phyloP scores from a whole-genome alignment of 2,888 invertebrate genomes.

The Cremastinae sp. region DNA sequence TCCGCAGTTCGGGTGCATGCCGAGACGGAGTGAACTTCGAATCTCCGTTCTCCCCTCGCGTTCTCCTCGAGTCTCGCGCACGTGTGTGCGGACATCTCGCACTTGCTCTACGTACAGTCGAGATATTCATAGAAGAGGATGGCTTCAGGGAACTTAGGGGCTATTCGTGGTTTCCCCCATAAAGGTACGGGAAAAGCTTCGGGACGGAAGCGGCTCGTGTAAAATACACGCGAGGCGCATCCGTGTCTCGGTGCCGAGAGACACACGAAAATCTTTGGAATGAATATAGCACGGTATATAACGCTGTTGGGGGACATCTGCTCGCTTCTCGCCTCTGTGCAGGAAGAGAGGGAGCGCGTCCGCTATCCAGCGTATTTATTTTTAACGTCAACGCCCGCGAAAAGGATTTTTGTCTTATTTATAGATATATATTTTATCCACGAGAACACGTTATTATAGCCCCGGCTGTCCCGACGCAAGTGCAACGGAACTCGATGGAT shows the following conservation, averaged over 20 bases:
- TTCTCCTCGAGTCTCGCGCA: not conserved
- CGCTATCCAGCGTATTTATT: constrained; percentile 32
- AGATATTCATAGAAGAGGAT: constrained; percentile 78
- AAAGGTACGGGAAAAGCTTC: constrained; percentile 65
- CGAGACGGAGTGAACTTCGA: not conserved
- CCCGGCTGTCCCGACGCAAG: not conserved
- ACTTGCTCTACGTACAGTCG: constrained; percentile 47
- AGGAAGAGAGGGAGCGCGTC: constrained; percentile 24
- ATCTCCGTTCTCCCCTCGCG: not conserved
- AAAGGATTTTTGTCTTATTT: constrained; percentile 42
- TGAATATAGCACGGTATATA: not conserved
- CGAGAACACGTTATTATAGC: not conserved
- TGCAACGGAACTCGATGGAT: not conserved
- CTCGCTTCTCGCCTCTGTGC: not conserved
- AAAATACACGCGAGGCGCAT: constrained; percentile 12
- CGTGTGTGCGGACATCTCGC: constrained; percentile 51
- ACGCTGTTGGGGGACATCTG: constrained; percentile 16
- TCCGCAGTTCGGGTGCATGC: constrained; percentile 1
- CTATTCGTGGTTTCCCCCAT: constrained; percentile 78
- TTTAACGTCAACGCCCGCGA: constrained; percentile 45
- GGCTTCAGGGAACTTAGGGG: constrained; percentile 73
- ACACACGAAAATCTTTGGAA: not conserved
- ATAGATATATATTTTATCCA: constrained; percentile 31
- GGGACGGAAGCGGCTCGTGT: constrained; percentile 40
- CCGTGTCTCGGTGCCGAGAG: not conserved